These are phyloP conservation scores for Puffinus mauretanicus DNA, from an alignment of 2,113 vertebrate genomes.

Conservation along the genomic window DNA sequence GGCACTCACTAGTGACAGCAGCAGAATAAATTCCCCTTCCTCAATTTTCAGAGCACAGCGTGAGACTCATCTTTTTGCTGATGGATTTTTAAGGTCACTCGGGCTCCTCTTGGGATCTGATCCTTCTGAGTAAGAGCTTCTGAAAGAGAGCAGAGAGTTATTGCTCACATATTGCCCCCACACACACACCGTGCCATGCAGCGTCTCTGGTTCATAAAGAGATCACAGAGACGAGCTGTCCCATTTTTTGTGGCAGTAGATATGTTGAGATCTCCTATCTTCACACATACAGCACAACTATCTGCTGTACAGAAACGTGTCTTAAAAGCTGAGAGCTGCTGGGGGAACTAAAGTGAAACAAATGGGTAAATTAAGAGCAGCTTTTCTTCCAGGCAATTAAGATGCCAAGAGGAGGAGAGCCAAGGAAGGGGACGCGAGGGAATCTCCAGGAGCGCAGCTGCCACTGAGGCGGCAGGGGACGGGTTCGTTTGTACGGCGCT, in stretches of 20 bases:
- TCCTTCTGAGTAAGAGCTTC: not conserved
- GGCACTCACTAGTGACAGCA: not conserved
- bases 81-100: not conserved
- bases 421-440: not conserved
- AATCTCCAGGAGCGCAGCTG: not conserved
- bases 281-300: not conserved
- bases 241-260: not conserved
- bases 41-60: not conserved
- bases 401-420: not conserved
- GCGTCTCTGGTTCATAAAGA: not conserved
- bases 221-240: rapidly evolving
- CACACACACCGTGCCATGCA: rapidly evolving
- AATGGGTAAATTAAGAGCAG: not conserved
- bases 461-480: rapidly evolving
- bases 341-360: not conserved
- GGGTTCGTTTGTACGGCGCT: rapidly evolving
- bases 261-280: not conserved
- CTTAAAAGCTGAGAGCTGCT: not conserved
- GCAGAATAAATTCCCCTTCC: not conserved
- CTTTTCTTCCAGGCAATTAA: not conserved
- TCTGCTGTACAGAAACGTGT: not conserved
- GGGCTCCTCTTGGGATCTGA: not conserved
- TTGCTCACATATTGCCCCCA: not conserved
- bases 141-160: not conserved
- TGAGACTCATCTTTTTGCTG: not conserved